Base-by-base conservation (phyloP, 2,888 invertebrate species). In the Gasteruption jaculator region DNA sequence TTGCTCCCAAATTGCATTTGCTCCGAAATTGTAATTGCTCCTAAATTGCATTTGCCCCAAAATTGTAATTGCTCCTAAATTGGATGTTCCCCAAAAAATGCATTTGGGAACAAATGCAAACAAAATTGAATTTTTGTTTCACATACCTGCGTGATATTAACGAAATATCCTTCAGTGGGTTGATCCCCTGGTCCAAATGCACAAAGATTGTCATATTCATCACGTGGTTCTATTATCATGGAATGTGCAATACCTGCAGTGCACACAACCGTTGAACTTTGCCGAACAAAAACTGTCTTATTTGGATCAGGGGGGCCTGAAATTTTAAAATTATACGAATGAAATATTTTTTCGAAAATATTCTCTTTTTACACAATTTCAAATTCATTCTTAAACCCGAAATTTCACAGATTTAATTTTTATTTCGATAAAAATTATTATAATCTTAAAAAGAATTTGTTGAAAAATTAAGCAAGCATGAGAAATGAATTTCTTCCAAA, bases 181-280 rank as follows among this genome's bases (percentile, higher is more conserved):
- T 80, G 75, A 46, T 79, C 79, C 24, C 73, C 74, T 30, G 76
- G 72, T 20, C 76, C 74, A 58, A 82, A 83, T 50, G 74, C 67
- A 58, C 89, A 89, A n/a, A 83, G 75, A 71, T 94, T 94, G 64
- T 90, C 89, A 72, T 85, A 92, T 67, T 86, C 85, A 74, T 94
- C 94, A 45, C 92, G 77, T n/a, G 93, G 92, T 65, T 91, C 91
- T 61, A 94, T 82, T 66, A 84, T 83, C 67, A 94, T 77, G 38
- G 81, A 72, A 60, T 90, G 86, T 31, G 85, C 80, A 37, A 84
- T 77, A 27, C 81, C 85, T 5, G 85, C 85, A 33, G 86, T 86
- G 71, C 88, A 88, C 43, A 91, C 85, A 19, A 91, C 86, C 22
- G 89, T 90, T 46, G 87, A 87, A 55, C 85, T 86, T 61, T 87